These are phyloP conservation scores for Numida meleagris DNA, from an alignment of 2,113 vertebrate genomes.

Conservation along the genomic window DNA sequence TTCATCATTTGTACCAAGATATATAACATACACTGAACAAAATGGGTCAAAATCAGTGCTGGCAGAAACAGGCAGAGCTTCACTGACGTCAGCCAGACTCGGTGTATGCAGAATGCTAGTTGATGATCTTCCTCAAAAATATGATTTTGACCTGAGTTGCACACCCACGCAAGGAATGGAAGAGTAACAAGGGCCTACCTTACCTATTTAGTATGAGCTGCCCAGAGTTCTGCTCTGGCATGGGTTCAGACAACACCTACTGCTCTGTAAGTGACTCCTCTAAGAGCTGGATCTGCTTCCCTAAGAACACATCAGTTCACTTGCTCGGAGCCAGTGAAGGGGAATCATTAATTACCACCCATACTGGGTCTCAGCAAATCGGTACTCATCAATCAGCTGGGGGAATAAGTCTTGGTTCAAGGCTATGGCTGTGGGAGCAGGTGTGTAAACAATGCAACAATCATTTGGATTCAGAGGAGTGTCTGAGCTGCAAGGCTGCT, in stretches of 20 bases:
- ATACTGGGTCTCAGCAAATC: background rate
- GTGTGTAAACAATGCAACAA: background rate
- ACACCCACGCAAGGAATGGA: background rate
- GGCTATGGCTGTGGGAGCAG: background rate
- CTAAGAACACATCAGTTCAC: background rate
- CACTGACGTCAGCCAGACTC: constrained; percentile 2
- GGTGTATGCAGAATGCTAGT: background rate
- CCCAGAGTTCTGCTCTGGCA: background rate
- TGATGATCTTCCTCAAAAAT: background rate
- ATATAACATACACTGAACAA: constrained; percentile 9
- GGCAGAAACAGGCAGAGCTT: background rate
- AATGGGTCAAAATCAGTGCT: constrained; percentile 37
- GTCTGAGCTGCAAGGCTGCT: background rate
- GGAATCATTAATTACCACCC: background rate
- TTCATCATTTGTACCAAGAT: constrained; percentile 42
- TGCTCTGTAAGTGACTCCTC: background rate
- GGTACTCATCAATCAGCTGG: background rate
- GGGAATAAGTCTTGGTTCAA: background rate
- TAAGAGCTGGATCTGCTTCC: background rate
- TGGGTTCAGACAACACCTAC: background rate
- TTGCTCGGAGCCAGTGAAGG: background rate
- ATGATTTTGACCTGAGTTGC: background rate
- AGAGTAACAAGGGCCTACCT: background rate
- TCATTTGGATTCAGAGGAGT: background rate
- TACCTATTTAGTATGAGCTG: background rate